phyloP scores from a whole-genome alignment of 1,140 invertebrate species.

The Nilaparvata lugens region DNA sequence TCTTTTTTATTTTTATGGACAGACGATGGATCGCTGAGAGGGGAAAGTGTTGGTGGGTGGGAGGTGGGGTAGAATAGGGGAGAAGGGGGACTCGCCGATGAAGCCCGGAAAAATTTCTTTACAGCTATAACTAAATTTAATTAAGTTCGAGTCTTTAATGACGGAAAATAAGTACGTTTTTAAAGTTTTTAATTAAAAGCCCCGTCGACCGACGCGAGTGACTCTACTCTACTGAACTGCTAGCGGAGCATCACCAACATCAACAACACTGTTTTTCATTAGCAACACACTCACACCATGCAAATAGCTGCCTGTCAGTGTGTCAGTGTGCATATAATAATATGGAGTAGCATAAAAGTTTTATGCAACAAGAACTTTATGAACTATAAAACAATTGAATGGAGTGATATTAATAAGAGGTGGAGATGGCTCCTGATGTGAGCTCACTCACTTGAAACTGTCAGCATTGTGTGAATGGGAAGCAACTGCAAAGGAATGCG shows the following conservation, averaged over 20 bases:
- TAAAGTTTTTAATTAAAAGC: conserved; percentile 4
- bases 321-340: background rate
- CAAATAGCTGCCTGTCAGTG: too few relatives aligned
- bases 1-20: too few relatives aligned
- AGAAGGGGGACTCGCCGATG: too few relatives aligned
- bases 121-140: conserved; percentile 4
- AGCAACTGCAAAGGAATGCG: too few relatives aligned
- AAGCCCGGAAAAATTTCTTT: background rate
- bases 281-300: background rate
- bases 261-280: conserved; percentile 1
- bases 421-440: background rate
- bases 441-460: too few relatives aligned
- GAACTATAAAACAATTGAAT: conserved; percentile 6
- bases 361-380: conserved; percentile 4
- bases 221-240: background rate
- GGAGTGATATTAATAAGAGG: background rate
- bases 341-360: conserved; percentile 1
- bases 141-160: conserved; percentile 4
- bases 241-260: too few relatives aligned
- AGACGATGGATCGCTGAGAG: too few relatives aligned
- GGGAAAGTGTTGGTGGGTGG: too few relatives aligned
- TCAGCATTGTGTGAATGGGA: too few relatives aligned
- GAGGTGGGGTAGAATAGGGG: too few relatives aligned
- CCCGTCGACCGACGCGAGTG: background rate
- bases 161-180: conserved; percentile 2